phyloP scores from a whole-genome alignment of 1,140 invertebrate genomes.

The Epicauta chinensis region DNA sequence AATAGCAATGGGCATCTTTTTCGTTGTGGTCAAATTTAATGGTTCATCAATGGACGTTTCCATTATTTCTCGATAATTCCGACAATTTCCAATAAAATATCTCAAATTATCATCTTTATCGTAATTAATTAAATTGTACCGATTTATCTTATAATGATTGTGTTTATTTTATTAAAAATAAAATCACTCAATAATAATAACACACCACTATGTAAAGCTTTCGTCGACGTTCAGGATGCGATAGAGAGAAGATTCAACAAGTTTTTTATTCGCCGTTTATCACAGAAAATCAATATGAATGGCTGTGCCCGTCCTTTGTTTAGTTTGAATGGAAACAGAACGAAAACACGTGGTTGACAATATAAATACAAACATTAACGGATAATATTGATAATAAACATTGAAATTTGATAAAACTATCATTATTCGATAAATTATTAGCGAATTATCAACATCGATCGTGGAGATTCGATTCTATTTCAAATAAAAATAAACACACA shows the following conservation, averaged over 20 bases:
- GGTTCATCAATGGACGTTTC: constrained; percentile 38
- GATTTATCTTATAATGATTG: too few relatives aligned
- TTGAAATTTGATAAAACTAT: too few relatives aligned
- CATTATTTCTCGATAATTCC: constrained; percentile 27
- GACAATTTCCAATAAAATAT: too few relatives aligned
- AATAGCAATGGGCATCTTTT: constrained; percentile 46
- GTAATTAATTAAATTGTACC: too few relatives aligned
- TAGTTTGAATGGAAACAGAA: constrained; percentile 40
- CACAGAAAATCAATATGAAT: constrained; percentile 45
- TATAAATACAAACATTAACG: background rate
- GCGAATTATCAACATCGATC: too few relatives aligned
- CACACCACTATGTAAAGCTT: constrained; percentile 25
- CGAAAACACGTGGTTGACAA: constrained; percentile 32
- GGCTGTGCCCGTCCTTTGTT: constrained; percentile 43
- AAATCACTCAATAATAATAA: constrained; percentile 6
- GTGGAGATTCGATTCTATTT: too few relatives aligned
- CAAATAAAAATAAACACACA: too few relatives aligned
- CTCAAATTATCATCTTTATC: background rate
- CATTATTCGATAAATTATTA: too few relatives aligned
- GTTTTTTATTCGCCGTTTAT: constrained; percentile 44
- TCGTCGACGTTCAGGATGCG: constrained; percentile 17
- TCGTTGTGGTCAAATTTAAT: constrained; percentile 42
- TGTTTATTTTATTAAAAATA: too few relatives aligned
- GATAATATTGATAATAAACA: too few relatives aligned
- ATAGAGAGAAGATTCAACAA: constrained; percentile 41